phyloP scores from a whole-genome alignment of 2,888 invertebrate genomes.

The Stenodera caucasica region DNA sequence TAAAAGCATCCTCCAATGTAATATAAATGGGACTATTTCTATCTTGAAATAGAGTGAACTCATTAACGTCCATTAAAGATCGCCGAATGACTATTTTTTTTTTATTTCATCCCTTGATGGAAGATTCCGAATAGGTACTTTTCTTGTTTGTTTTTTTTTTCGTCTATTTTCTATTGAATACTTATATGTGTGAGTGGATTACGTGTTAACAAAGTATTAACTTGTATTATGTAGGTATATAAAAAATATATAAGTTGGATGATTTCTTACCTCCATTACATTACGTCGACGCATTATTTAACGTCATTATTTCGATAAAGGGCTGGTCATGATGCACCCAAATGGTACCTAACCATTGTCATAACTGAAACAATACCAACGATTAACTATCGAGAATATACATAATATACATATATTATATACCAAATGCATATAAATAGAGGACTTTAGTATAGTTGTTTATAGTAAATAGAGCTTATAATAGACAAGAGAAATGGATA shows the following conservation, averaged over 20 bases:
- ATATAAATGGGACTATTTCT: background rate
- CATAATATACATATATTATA: background rate
- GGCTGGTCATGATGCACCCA: slow-evolving; percentile 38
- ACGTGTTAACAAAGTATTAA: too few relatives aligned
- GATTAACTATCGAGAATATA: slow-evolving; percentile 13
- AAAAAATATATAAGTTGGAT: too few relatives aligned
- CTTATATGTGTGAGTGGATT: too few relatives aligned
- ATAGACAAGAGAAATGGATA: too few relatives aligned
- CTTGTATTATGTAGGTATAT: too few relatives aligned
- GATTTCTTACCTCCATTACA: slow-evolving; percentile 47
- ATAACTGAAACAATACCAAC: slow-evolving; percentile 24
- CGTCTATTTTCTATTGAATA: too few relatives aligned
- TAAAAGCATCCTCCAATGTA: background rate
- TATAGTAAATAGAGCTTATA: too few relatives aligned
- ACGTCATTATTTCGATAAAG: slow-evolving; percentile 40
- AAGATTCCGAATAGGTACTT: background rate
- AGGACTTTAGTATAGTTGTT: background rate
- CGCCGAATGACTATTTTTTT: background rate
- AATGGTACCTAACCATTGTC: slow-evolving; percentile 28
- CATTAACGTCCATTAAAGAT: slow-evolving; percentile 2
- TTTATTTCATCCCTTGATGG: slow-evolving; percentile 6
- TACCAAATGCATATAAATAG: background rate
- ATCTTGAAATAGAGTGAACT: background rate
- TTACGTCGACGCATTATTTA: slow-evolving; percentile 45
- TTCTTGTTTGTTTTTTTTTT: background rate